Conservation (phyloP, 2,797 vertebrate species). For the Schizopygopsis pylzovi region DNA sequence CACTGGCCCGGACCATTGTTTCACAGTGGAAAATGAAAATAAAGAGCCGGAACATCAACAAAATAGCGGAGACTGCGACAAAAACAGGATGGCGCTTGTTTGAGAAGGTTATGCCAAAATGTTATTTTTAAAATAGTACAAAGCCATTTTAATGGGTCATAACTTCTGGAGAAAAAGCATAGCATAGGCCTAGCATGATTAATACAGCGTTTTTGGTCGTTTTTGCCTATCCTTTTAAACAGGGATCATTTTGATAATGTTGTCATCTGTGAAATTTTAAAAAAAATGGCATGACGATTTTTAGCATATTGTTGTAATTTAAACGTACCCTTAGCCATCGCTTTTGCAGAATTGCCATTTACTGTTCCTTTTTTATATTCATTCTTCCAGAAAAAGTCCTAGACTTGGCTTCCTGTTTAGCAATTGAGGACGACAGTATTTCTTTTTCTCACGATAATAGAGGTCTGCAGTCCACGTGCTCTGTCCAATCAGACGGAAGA, state of each 20-base stretch:
- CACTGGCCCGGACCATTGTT: neutral
- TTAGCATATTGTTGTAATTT: neutral
- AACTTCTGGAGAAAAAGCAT: neutral
- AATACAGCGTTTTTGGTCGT: neutral
- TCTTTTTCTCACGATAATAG: slow-evolving; percentile 67
- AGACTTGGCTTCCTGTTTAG: slow-evolving; percentile 81
- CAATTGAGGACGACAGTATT: slow-evolving; percentile 80
- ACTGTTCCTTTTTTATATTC: slow-evolving; percentile 26
- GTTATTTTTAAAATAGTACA: neutral
- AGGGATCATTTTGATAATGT: too few species aligned
- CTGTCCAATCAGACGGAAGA: slow-evolving; percentile 87
- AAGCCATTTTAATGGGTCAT: neutral
- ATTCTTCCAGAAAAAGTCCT: slow-evolving; percentile 77
- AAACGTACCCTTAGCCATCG: neutral
- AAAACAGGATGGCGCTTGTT: neutral
- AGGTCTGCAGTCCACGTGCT: slow-evolving; percentile 82
- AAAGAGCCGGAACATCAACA: neutral
- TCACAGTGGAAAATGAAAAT: neutral
- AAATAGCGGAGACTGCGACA: neutral
- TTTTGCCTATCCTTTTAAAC: too few species aligned
- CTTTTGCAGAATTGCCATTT: neutral
- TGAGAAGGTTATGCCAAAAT: neutral
- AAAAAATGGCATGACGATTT: too few species aligned
- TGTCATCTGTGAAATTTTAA: too few species aligned
- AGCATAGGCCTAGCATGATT: neutral